Base-by-base conservation (phyloP, 2,888 invertebrate genomes). In the Anthophora plumipes region DNA sequence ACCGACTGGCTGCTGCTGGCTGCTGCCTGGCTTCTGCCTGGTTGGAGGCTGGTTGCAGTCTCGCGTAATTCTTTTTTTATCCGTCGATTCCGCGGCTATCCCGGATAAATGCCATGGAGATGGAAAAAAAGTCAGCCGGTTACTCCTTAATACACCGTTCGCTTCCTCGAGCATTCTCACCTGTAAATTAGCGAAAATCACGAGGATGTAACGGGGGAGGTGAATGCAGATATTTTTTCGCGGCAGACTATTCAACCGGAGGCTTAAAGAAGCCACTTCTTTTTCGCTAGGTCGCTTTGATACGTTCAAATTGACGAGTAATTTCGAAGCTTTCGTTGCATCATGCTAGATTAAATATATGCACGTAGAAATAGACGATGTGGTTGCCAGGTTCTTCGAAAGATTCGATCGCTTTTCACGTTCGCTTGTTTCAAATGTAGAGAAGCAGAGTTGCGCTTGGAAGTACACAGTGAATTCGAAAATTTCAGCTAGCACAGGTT, bases 31-130 rank as follows among this genome's bases (percentile, higher is more conserved):
- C 67, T 31, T 31, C 31, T 55, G 55, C 75, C 68, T 54, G 72
- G 81, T 66, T 55, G 20, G 31, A 31, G 31, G 41, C 54, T 22
- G 57, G 80, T 74, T 61, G 76, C 25, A 79, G 77, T 81, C 83
- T 79, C 79, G 68, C 71, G 83, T 68, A 86, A 88, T 66, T 73
- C 57, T 71, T 75, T 82, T n/a, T 76, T 67, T 60, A 43, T 57
- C 57, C 81, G 57, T 31, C 82, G 70, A 67, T 63, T 46, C 59
- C 63, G n/a, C 41, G 25, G 71, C 48, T 76, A 66, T 43, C 66
- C 25, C n/a, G 46, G n/a, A 0, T 64, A 69, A 63, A 69, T 64
- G 52, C 48, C 20, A 14, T 9, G 46, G 25, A 39, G 77, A 43
- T 12, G 25, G 57, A 5, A 11, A 59, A 61, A 69, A 54, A 37